Percentiles rank a stretch among this genome's conserved stretches.
These are phyloP conservation scores for Parnassius mnemosyne DNA, from an alignment of 2,888 invertebrate species.

Conservation along the genomic window DNA sequence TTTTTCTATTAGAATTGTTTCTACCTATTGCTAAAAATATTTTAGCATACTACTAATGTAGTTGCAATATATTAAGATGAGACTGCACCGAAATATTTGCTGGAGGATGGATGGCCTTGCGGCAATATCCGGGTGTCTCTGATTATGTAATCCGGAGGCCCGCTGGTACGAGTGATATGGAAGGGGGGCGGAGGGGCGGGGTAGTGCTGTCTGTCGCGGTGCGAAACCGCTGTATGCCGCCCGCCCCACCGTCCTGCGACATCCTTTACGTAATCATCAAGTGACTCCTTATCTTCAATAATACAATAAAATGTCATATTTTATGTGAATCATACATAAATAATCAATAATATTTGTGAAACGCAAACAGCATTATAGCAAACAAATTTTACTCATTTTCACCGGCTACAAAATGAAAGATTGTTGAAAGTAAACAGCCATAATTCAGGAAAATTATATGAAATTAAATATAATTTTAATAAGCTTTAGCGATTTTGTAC, in stretches of 20 bases:
- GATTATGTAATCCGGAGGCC: constrained; percentile 57
- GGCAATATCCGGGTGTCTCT: constrained; percentile 64
- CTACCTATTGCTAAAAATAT: not conserved
- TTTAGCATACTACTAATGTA: constrained; percentile 1
- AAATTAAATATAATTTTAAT: too few relatives aligned
- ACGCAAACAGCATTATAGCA: too few relatives aligned
- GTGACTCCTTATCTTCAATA: not conserved
- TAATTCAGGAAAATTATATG: too few relatives aligned
- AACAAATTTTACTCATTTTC: too few relatives aligned
- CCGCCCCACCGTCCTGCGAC: constrained; percentile 9
- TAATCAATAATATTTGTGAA: too few relatives aligned
- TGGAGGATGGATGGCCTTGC: constrained; percentile 58
- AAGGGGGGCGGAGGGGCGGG: constrained; percentile 30
- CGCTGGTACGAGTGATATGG: constrained; percentile 35
- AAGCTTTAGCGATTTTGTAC: too few relatives aligned
- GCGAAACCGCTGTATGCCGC: constrained; percentile 14
- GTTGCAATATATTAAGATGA: constrained; percentile 22
- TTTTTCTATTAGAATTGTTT: too few relatives aligned
- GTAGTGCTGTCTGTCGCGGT: constrained; percentile 16
- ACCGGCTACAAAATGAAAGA: too few relatives aligned
- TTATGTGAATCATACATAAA: too few relatives aligned
- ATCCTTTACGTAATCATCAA: constrained; percentile 4
- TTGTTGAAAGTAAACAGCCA: too few relatives aligned
- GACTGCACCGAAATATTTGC: constrained; percentile 44
- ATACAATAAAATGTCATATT: not conserved